Evolutionary conservation across 2,888 invertebrate species (phyloP).

Genomic region (Herminia tarsipennalis): DNA sequence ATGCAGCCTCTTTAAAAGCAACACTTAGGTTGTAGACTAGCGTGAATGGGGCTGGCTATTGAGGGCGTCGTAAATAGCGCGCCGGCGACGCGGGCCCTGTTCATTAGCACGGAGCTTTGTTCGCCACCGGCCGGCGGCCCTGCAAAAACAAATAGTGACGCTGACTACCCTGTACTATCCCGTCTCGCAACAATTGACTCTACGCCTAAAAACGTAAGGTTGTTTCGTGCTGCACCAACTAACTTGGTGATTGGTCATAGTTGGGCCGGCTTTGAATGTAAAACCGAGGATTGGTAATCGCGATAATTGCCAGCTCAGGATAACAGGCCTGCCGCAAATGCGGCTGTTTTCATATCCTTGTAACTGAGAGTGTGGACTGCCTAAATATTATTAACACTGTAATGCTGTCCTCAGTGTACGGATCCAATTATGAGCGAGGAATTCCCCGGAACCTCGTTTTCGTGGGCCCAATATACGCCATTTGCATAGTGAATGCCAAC

Average conservation of each 20-base stretch:
- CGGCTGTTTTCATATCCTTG: conserved; percentile 12
- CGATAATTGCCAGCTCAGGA: conserved; percentile 43
- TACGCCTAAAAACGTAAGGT: neutral
- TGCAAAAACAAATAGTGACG: conserved; percentile 45
- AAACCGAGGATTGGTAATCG: conserved; percentile 46
- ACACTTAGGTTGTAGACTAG: conserved; percentile 50
- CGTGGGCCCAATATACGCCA: neutral
- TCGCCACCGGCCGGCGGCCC: conserved; percentile 36
- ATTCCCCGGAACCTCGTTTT: neutral
- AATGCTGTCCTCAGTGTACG: neutral
- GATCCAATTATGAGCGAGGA: neutral
- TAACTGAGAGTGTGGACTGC: conserved; percentile 10
- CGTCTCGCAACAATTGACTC: conserved; percentile 8
- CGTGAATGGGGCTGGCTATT: conserved; percentile 44
- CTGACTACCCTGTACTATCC: conserved; percentile 5
- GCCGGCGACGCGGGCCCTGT: conserved; percentile 35
- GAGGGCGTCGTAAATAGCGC: conserved; percentile 49
- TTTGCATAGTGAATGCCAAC: neutral
- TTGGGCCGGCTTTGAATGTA: conserved; percentile 32
- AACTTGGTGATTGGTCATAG: conserved; percentile 21
- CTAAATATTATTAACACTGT: conserved; percentile 1
- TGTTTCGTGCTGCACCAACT: neutral
- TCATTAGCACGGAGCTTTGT: conserved; percentile 59
- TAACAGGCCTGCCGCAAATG: conserved; percentile 26
- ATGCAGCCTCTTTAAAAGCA: conserved; percentile 48